Evolutionary conservation across 2,113 vertebrate species (phyloP).

Genomic region (Oncorhynchus tshawytscha): DNA sequence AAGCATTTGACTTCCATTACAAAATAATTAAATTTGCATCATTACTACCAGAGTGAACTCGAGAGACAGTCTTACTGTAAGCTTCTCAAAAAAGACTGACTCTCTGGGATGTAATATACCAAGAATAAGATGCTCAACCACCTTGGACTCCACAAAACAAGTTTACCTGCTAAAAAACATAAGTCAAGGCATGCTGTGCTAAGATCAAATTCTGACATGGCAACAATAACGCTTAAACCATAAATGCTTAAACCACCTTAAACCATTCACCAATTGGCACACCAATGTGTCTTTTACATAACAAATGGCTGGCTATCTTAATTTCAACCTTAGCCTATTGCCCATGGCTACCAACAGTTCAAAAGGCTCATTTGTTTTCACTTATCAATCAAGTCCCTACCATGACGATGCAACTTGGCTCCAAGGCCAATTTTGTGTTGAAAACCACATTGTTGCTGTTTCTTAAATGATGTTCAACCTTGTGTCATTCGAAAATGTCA

Average conservation of each 20-base stretch:
- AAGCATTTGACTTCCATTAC: constrained; percentile 1
- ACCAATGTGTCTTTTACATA: constrained; percentile 19
- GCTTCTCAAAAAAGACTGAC: neutral
- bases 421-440: neutral
- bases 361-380: constrained; percentile 20
- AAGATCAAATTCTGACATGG: neutral
- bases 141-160: neutral
- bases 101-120: neutral
- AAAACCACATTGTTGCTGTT: neutral
- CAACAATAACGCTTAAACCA: constrained; percentile 7
- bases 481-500: neutral
- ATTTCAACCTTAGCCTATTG: constrained; percentile 3
- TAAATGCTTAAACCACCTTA: no score
- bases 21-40: constrained; percentile 2
- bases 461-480: neutral
- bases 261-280: constrained; percentile 23
- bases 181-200: neutral
- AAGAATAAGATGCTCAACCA: no score
- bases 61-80: neutral
- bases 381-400: constrained; percentile 6
- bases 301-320: constrained; percentile 3
- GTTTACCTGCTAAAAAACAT: neutral
- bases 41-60: neutral
- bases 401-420: neutral
- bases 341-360: constrained; percentile 2